phyloP scores from a whole-genome alignment of 2,113 vertebrate species.

The Myotis yumanensis region DNA sequence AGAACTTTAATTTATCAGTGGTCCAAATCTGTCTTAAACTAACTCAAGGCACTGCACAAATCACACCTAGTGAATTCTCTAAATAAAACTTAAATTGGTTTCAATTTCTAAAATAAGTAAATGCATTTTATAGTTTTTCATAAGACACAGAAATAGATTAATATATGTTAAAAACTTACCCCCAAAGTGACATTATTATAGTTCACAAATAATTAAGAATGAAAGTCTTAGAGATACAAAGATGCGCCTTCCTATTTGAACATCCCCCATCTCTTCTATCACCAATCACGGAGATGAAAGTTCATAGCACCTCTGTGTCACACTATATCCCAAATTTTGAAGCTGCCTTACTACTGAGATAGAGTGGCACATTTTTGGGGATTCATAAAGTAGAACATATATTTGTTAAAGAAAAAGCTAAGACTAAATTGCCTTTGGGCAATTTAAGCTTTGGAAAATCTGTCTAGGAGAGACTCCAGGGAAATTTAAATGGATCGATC shows the following conservation, averaged over 20 bases:
- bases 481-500: not conserved
- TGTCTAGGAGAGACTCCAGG: not conserved
- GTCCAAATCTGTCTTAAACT: not conserved
- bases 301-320: not conserved
- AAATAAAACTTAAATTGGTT: conserved; percentile 11
- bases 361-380: not conserved
- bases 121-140: not conserved
- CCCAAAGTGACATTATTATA: not conserved
- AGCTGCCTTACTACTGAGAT: not conserved
- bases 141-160: not conserved
- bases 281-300: not conserved
- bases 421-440: not conserved
- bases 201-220: not conserved
- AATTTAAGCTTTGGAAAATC: not conserved
- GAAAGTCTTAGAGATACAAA: not conserved
- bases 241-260: not conserved
- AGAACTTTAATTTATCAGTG: not conserved
- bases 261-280: not conserved
- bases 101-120: conserved; percentile 9
- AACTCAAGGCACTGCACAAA: not conserved
- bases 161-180: not conserved
- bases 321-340: not conserved
- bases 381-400: not conserved
- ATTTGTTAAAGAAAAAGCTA: not conserved
- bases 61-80: not conserved